phyloP scores from a whole-genome alignment of 2,797 vertebrate species.

The Etheostoma perlongum region DNA sequence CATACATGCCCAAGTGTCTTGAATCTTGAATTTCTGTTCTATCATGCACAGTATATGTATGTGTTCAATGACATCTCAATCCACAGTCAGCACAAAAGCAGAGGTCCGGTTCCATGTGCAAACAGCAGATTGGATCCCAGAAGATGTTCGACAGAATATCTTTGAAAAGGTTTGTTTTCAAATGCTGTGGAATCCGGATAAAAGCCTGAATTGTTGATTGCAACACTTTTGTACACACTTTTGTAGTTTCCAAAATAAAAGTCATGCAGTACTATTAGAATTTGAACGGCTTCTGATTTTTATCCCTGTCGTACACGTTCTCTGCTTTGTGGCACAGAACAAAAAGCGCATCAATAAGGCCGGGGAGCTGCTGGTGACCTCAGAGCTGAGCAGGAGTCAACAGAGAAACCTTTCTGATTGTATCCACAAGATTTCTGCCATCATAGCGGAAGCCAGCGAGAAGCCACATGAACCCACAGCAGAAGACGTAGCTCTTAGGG shows the following conservation, averaged over 20 bases:
- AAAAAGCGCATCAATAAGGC: constrained; percentile 91
- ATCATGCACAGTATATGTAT: background rate
- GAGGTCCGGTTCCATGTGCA: constrained; percentile 93
- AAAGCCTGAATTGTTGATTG: background rate
- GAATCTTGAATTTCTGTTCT: background rate
- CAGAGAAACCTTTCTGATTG: constrained; percentile 92
- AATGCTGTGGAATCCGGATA: background rate
- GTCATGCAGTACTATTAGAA: background rate
- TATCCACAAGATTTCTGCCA: constrained; percentile 90
- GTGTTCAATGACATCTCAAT: constrained; percentile 2
- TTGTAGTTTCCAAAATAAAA: background rate
- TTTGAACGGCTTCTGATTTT: background rate
- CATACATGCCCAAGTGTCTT: background rate
- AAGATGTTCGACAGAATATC: constrained; percentile 87
- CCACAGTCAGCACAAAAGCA: constrained; percentile 91
- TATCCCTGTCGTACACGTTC: background rate
- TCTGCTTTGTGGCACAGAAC: constrained; percentile 77
- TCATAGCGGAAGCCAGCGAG: constrained; percentile 86
- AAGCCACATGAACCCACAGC: constrained; percentile 80
- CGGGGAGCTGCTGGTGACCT: constrained; percentile 92
- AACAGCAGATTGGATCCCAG: constrained; percentile 94
- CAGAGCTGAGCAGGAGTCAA: constrained; percentile 92
- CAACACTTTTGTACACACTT: background rate
- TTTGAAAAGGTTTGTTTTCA: constrained; percentile 81
- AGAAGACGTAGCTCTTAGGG: constrained; percentile 83